phyloP scores from a whole-genome alignment of 2,797 vertebrate genomes.

The Taeniopygia guttata region DNA sequence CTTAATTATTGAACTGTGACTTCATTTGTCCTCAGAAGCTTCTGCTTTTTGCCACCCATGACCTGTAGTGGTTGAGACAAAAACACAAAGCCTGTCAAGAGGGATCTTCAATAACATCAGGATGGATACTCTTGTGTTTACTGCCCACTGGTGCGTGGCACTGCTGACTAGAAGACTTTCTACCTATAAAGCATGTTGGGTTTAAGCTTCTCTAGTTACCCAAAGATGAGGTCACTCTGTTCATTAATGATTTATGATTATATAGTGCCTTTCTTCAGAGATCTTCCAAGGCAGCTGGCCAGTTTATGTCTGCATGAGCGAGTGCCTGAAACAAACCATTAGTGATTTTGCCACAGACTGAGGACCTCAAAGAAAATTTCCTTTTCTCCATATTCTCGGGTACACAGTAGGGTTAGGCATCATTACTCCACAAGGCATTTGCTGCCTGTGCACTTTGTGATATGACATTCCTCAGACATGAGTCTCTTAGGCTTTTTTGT shows the following conservation, averaged over 20 bases:
- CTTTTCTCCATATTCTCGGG: neutral
- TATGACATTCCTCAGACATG: neutral
- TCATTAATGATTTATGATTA: slow-evolving; percentile 27
- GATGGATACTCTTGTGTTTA: neutral
- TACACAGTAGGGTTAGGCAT: neutral
- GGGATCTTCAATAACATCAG: neutral
- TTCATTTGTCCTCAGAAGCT: neutral
- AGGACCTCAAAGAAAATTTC: neutral
- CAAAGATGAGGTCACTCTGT: neutral
- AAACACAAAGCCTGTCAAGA: slow-evolving; percentile 6
- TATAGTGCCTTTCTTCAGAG: neutral
- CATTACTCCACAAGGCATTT: neutral
- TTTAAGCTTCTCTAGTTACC: slow-evolving; percentile 14
- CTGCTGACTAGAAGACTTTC: neutral
- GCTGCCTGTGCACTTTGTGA: neutral
- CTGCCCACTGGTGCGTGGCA: neutral
- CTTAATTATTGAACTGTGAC: neutral
- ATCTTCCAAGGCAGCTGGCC: neutral
- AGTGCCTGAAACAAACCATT: neutral
- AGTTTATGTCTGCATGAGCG: neutral
- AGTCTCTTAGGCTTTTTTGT: neutral
- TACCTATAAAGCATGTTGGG: neutral
- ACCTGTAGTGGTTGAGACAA: slow-evolving; percentile 1
- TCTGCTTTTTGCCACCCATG: neutral
- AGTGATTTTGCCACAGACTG: neutral